A percentile compares a stretch with the other conserved stretches of the same genome.
phyloP scores from a whole-genome alignment of 2,888 invertebrate genomes.

The Hirudinaria manillensis region DNA sequence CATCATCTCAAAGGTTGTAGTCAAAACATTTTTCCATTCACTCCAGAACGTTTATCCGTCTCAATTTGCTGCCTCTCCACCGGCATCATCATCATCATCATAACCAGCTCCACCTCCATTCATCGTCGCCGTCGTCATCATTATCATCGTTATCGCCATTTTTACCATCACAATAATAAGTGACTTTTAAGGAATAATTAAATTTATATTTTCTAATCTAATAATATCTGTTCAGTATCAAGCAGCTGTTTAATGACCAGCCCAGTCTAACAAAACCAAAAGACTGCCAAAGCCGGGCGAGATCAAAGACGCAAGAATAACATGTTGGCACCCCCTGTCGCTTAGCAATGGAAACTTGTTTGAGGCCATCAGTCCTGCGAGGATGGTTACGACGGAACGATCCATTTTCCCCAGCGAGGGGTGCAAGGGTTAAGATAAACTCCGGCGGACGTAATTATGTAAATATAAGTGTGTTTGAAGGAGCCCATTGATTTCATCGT shows the following conservation, averaged over 20 bases:
- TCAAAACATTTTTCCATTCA: neutral
- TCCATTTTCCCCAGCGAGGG: too few relatives aligned
- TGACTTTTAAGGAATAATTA: too few relatives aligned
- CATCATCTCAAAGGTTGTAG: neutral
- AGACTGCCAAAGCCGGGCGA: neutral
- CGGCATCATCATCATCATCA: slow-evolving; percentile 23
- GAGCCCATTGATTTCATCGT: neutral
- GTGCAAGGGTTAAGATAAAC: neutral
- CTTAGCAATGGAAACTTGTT: too few relatives aligned
- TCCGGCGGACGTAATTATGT: neutral
- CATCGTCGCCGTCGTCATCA: slow-evolving; percentile 27
- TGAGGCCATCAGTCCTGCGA: too few relatives aligned
- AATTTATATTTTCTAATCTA: too few relatives aligned
- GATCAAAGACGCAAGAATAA: too few relatives aligned
- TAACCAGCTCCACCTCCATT: slow-evolving; percentile 25
- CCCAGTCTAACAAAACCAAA: neutral
- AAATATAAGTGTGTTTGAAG: too few relatives aligned
- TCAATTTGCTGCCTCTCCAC: neutral
- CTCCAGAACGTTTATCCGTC: neutral
- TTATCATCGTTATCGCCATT: slow-evolving; percentile 26
- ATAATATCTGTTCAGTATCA: neutral
- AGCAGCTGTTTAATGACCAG: neutral
- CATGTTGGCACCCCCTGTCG: slow-evolving; percentile 2
- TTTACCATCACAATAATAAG: slow-evolving; percentile 21
- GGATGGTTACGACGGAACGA: too few relatives aligned